Evolutionary conservation across 2,113 vertebrate genomes (phyloP).

Genomic region (Cyanoramphus novaezelandiae): DNA sequence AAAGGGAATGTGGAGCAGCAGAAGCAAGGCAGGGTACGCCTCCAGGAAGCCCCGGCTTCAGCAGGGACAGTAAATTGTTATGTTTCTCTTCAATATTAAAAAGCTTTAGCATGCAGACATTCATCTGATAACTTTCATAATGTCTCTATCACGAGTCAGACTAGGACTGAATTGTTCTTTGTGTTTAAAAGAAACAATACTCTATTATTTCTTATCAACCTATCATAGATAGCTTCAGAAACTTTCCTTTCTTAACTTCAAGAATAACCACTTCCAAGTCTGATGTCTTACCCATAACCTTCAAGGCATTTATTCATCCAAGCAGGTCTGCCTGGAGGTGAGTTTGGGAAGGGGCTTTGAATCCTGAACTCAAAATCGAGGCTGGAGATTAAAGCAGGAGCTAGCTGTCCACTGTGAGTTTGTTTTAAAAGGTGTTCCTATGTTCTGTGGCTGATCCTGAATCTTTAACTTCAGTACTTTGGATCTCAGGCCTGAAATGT

Average conservation of each 20-base stretch:
- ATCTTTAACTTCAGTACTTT: background rate
- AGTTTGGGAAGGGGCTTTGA: background rate
- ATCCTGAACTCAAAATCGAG: background rate
- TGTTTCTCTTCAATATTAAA: background rate
- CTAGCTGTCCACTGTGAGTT: background rate
- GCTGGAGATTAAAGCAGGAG: background rate
- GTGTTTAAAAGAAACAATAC: conserved; percentile 4
- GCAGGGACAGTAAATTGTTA: background rate
- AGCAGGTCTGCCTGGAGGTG: background rate
- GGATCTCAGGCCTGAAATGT: background rate
- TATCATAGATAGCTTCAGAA: background rate
- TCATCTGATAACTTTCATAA: conserved; percentile 11
- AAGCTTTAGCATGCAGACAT: background rate
- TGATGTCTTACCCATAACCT: background rate
- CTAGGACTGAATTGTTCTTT: background rate
- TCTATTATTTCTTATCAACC: background rate
- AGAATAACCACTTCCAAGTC: background rate
- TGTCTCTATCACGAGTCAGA: background rate
- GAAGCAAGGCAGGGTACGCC: background rate
- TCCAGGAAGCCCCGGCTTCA: background rate
- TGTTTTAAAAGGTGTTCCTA: background rate
- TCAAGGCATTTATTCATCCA: background rate
- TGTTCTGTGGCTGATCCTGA: background rate
- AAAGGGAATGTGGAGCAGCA: accelerated
- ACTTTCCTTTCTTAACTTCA: background rate